Evolutionary conservation across 1,140 invertebrate species (phyloP).

Genomic region (Drosophila santomea): DNA sequence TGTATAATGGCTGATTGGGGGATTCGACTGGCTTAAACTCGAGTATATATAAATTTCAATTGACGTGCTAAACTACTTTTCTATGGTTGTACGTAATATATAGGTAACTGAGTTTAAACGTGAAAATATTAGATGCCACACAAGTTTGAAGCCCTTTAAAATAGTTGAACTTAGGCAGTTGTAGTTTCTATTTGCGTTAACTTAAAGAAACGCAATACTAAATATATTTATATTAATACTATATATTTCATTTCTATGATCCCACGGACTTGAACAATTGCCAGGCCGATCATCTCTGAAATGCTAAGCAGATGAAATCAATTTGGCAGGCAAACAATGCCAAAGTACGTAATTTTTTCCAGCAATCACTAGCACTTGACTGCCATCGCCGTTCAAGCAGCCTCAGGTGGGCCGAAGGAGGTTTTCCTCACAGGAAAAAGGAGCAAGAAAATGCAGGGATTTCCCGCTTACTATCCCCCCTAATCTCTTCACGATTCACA

Average conservation of each 20-base stretch:
- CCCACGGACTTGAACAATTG: not conserved
- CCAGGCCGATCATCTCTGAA: conserved; percentile 3
- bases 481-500: conserved; percentile 20
- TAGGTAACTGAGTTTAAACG: not conserved
- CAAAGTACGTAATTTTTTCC: conserved; percentile 54
- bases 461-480: conserved; percentile 3
- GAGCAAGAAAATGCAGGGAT: conserved; percentile 16
- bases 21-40: conserved; percentile 6
- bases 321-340: conserved; percentile 41
- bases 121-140: not conserved
- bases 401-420: conserved; percentile 29
- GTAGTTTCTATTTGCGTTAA: too few species aligned
- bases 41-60: conserved; percentile 22
- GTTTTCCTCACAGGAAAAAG: not conserved
- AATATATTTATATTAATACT: too few species aligned
- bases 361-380: conserved; percentile 59
- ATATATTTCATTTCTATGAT: too few species aligned
- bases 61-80: conserved; percentile 3
- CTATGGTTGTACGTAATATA: too few species aligned
- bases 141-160: too few species aligned
- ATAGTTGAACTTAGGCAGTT: too few species aligned
- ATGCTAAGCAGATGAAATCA: conserved; percentile 41
- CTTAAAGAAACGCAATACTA: too few species aligned
- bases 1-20: conserved; percentile 16
- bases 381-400: conserved; percentile 38